Base-by-base conservation (phyloP, 1,140 invertebrate genomes). In the Papilio helenus region DNA sequence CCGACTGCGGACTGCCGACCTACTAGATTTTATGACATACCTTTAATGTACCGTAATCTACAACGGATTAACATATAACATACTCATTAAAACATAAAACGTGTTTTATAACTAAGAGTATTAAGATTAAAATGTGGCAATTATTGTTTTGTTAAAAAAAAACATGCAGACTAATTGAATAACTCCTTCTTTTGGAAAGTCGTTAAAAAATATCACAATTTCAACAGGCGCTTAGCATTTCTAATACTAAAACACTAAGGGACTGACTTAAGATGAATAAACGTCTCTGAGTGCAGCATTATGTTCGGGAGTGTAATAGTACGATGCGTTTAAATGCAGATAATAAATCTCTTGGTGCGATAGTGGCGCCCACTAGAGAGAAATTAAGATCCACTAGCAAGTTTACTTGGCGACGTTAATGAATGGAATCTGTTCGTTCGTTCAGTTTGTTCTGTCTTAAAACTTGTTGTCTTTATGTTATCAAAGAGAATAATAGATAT, bases 41-140 rank as follows among this genome's bases (percentile, higher is more conserved):
- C 58, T 65, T 65, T 65, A 65, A 65, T 68, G 20, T 68, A 16
- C 61, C 26, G 61, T 68, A 68, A 68, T 68, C 61, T 68, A 26
- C 14, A 68, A 29, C 61, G 18, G 61, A 68, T 68, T 68, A 68
- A 68, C 61, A 68, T 68, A 68, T 26, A 12, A 68, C 23, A 61
- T 61, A 29, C 61, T 16, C 10, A 65, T 65, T 65, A 34, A 23
- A 34, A 34, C 34, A 34, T 4, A 34, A 2, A 3, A 5, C 34
- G 34, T 34, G 3, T 34, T 5, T 34, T 3, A 4, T 34, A 34
- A 34, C 2, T 34, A 2, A 0, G 34, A 4, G 34, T 4, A 34
- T 34, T 4, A 34, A 34, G 4, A 34, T 34, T 34, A 34, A 34
- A 34, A 34, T 34, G 2, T 34, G 2, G 2, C 34, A 34, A 34